phyloP scores from a whole-genome alignment of 2,888 invertebrate species.

The Cantharis rustica region DNA sequence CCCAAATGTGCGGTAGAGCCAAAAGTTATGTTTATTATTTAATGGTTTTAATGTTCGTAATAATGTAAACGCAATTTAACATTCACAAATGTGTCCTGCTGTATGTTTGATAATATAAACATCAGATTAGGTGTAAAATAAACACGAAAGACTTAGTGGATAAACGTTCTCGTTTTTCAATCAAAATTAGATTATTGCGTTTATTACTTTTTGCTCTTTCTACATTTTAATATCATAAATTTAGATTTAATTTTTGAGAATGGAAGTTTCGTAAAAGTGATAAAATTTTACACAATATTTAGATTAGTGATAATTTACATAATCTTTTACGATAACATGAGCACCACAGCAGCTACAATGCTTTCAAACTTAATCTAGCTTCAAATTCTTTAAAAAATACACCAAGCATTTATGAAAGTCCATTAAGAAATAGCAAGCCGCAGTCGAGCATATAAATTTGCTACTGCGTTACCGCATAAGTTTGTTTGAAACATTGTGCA shows the following conservation, averaged over 20 bases:
- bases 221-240: not conserved
- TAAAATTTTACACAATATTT: not conserved
- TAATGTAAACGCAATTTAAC: not conserved
- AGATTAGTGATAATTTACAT: slow-evolving; percentile 13
- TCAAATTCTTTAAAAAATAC: slow-evolving; percentile 21
- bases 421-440: slow-evolving; percentile 9
- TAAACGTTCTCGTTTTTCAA: not conserved
- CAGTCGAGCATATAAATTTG: not conserved
- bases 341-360: not conserved
- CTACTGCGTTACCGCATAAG: not conserved
- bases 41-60: not conserved
- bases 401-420: slow-evolving; percentile 18
- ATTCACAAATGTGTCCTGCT: not conserved
- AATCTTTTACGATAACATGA: slow-evolving; percentile 20
- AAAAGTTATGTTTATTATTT: not conserved
- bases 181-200: not conserved
- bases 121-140: not conserved
- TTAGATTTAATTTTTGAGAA: not conserved
- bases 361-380: slow-evolving; percentile 25
- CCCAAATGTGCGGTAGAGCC: not conserved
- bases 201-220: not conserved
- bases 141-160: not conserved
- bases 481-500: no score
- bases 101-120: not conserved
- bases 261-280: not conserved